Conservation (phyloP, 2,797 vertebrate species). For the Craterocephalus amniculus region DNA sequence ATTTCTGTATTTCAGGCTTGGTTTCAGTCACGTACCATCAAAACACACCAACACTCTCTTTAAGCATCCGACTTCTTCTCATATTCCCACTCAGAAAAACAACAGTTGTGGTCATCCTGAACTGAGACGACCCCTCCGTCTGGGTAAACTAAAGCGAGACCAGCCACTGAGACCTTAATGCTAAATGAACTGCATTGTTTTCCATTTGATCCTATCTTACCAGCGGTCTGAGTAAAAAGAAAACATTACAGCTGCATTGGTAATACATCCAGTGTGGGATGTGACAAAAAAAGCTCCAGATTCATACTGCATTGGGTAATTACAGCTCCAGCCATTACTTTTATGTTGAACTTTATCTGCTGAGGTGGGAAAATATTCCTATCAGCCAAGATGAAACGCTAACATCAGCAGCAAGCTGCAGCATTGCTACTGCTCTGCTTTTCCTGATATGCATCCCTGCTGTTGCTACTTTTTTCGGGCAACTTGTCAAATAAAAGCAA, state of each 20-base stretch:
- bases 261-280: conserved; percentile 15
- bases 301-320: conserved; percentile 66
- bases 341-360: conserved; percentile 55
- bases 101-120: conserved; percentile 24
- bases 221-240: neutral
- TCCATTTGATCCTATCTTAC: conserved; percentile 40
- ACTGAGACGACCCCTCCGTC: conserved; percentile 29
- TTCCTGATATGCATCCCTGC: conserved; percentile 34
- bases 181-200: conserved; percentile 41
- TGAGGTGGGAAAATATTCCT: conserved; percentile 50
- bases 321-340: conserved; percentile 56
- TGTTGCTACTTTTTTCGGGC: conserved; percentile 33
- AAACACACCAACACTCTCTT: conserved; percentile 40
- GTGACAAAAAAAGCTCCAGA: conserved; percentile 33
- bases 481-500: conserved; percentile 43
- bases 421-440: conserved; percentile 12
- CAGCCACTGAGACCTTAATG: neutral
- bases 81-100: conserved; percentile 30
- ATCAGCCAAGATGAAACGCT: conserved; percentile 66
- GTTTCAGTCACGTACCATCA: conserved; percentile 32
- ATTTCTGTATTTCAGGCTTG: conserved; percentile 16
- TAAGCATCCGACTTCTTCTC: conserved; percentile 38
- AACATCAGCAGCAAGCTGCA: conserved; percentile 16
- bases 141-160: conserved; percentile 32
- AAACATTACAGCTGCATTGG: conserved; percentile 13